Base-by-base conservation (phyloP, 2,888 invertebrate genomes). In the Anaspis maculata region DNA sequence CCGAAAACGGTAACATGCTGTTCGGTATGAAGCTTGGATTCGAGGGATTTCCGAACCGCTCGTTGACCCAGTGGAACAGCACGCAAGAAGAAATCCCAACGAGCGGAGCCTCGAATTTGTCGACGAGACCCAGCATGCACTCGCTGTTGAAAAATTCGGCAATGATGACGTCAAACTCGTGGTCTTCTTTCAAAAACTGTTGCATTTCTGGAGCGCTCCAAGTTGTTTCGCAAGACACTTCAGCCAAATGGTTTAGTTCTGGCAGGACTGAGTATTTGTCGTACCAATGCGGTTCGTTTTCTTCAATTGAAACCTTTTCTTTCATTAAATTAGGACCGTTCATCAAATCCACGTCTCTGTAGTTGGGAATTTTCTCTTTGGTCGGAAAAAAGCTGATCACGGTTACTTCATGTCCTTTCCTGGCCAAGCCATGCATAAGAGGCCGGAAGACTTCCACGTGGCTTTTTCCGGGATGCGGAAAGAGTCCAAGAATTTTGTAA, bases 111-210 rank as follows among this genome's bases (percentile, higher is more conserved):
- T 51, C 41, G 27, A 81, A 69, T 45, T 76, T 72, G 48, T 79
- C 69, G 0, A 75, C 76, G 16, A 86, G 57, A 2, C 76, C 78
- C 44, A 82, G 61, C 55, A 76, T 75, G 54, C 85, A 83, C 51
- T 85, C 80, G 28, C 74, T 73, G 44, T 81, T 81, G 54, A 86
- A 85, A 34, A 73, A 73, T 61, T 86, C 84, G 31, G 74, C 62
- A 1, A 86, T 56, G 3, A 83, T 68, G 0, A 85, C 57, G 57
- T 87, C 83, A 50, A 19, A n/a, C 5, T 5, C 9, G 5, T 19
- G 5, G 19, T 19, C 9, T 5, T 5, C 5, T 6, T 9, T 5
- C 19, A 19, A 19, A 19, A 19, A 19, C 5, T 19, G 5, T 19
- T 9, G 19, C 19, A 19, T 9, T 5, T 19, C 5, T 9, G 19